Evolutionary conservation across 1,140 invertebrate species (phyloP).

Genomic region (Trachymyrmex septentrionalis): DNA sequence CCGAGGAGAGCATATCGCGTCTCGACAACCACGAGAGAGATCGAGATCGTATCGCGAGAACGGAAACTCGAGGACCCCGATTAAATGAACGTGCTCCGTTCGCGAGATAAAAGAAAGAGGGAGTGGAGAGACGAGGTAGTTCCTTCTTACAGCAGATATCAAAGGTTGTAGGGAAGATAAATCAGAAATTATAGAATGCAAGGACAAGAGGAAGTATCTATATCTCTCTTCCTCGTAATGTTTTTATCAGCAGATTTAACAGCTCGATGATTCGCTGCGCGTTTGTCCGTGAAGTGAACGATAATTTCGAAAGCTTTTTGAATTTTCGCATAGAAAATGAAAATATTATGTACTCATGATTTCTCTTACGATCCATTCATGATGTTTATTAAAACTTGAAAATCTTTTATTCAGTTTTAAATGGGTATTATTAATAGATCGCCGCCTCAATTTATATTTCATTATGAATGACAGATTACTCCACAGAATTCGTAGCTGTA

Average conservation of each 20-base stretch:
- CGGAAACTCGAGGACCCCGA: slow-evolving; percentile 53
- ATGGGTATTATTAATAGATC: not conserved
- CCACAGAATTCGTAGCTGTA: not conserved
- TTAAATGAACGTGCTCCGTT: slow-evolving; percentile 60
- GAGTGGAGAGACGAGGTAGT: not conserved
- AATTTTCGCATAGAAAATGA: not conserved
- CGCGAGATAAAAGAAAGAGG: slow-evolving; percentile 16
- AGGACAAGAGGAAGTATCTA: not conserved
- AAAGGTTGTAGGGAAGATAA: slow-evolving; percentile 45
- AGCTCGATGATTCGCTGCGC: not conserved
- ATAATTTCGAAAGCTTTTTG: slow-evolving; percentile 55
- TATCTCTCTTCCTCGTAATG: not conserved
- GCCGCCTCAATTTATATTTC: slow-evolving; percentile 4
- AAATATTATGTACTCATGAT: not conserved
- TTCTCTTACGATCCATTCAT: not conserved
- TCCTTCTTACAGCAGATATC: not conserved
- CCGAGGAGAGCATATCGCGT: slow-evolving; percentile 3
- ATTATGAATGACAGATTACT: not conserved
- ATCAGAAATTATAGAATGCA: slow-evolving; percentile 49
- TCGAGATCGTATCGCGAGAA: slow-evolving; percentile 58
- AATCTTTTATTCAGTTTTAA: not conserved
- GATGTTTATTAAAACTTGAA: slow-evolving; percentile 12
- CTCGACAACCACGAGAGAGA: slow-evolving; percentile 56
- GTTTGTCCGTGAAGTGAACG: not conserved
- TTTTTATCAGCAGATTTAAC: slow-evolving; percentile 49